Conservation (phyloP, 2,888 invertebrate species). For the Drosophila atripex region DNA sequence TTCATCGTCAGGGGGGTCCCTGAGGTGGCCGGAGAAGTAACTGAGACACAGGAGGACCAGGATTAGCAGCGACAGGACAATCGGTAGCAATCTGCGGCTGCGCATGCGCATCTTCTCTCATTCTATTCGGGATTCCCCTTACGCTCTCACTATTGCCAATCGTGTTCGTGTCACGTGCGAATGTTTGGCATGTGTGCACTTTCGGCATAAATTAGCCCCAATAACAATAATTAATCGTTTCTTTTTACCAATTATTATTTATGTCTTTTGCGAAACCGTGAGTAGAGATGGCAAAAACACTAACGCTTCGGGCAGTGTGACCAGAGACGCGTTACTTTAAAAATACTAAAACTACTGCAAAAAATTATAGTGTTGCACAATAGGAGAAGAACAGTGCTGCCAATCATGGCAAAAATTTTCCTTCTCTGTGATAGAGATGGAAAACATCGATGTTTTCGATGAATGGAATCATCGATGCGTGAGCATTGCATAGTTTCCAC, state of each 20-base stretch:
- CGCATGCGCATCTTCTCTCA: constrained; percentile 81
- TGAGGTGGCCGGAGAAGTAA: constrained; percentile 59
- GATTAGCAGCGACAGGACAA: constrained; percentile 66
- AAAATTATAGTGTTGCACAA: too few species aligned
- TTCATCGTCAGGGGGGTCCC: constrained; percentile 62
- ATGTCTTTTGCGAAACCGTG: neutral
- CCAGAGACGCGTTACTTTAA: neutral
- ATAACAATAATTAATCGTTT: neutral
- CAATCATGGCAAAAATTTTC: neutral
- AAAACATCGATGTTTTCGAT: too few species aligned
- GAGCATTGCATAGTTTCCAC: too few species aligned
- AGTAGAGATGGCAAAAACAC: neutral
- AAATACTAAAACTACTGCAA: neutral
- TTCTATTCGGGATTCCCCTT: constrained; percentile 50
- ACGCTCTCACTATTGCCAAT: neutral
- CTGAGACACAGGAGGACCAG: constrained; percentile 74
- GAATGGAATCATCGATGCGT: too few species aligned
- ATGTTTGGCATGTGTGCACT: constrained; percentile 1
- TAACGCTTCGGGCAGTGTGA: neutral
- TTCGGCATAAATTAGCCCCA: neutral
- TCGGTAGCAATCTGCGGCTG: constrained; percentile 75
- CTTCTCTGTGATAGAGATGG: too few species aligned
- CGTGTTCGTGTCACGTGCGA: neutral
- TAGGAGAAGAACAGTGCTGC: neutral
- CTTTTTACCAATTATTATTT: constrained; percentile 11